These are phyloP conservation scores for Muscicapa striata DNA, from an alignment of 2,797 vertebrate genomes.

Conservation along the genomic window DNA sequence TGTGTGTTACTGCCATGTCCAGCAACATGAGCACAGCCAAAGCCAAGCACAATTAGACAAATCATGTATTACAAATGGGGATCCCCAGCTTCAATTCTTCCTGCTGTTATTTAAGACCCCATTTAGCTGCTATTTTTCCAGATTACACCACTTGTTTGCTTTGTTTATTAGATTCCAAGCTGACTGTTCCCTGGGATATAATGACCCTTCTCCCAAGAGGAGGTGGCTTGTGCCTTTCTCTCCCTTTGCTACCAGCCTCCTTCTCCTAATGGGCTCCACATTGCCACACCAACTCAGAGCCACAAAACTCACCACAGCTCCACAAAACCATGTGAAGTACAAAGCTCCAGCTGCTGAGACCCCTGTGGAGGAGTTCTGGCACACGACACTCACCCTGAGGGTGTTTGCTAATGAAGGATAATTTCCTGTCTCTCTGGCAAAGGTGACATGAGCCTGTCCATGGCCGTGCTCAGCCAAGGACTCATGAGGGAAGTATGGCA, in stretches of 20 bases:
- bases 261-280: not conserved
- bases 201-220: not conserved
- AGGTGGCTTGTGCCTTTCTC: not conserved
- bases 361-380: not conserved
- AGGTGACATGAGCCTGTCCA: not conserved
- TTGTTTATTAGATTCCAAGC: not conserved
- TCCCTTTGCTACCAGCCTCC: not conserved
- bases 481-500: fast-evolving
- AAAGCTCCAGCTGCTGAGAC: not conserved
- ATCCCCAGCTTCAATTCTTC: not conserved
- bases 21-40: not conserved
- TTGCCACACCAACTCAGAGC: not conserved
- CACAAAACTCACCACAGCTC: too few species aligned
- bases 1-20: not conserved
- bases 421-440: not conserved
- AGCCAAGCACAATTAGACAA: not conserved
- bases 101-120: not conserved
- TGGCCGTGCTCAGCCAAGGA: not conserved
- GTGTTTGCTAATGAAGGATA: not conserved
- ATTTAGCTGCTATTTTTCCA: not conserved
- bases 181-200: not conserved
- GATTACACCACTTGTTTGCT: not conserved
- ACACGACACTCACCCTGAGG: fast-evolving
- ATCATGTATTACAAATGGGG: not conserved
- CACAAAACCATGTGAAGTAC: fast-evolving